Evolutionary conservation across 35 echinoderm and acorn worm genomes (phyloP).

Genomic region (Lytechinus variegatus): DNA sequence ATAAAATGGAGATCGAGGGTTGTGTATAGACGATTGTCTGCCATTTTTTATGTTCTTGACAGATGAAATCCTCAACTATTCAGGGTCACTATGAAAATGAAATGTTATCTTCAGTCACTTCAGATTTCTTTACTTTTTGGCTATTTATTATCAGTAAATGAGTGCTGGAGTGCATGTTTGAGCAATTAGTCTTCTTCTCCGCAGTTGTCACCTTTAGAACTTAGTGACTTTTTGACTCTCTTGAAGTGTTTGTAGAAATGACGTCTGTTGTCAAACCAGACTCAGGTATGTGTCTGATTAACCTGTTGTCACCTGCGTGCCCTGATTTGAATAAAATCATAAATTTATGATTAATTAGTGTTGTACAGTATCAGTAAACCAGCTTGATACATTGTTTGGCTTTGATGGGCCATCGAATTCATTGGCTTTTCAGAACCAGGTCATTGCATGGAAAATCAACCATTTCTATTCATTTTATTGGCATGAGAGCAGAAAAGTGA

Average conservation of each 20-base stretch:
- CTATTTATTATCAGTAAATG: slow-evolving; percentile 4
- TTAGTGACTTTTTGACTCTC: neutral
- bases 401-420: no score
- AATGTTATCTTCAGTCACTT: neutral
- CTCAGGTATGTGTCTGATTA: neutral
- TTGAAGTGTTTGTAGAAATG: neutral
- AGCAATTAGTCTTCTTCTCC: neutral
- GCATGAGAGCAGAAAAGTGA: no score
- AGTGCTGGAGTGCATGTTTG: neutral
- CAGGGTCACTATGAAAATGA: neutral
- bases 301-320: neutral
- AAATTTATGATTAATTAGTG: neutral
- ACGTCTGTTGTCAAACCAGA: neutral
- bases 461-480: no score
- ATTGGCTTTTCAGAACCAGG: no score
- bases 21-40: no score
- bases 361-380: neutral
- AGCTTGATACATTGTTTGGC: neutral
- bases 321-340: neutral
- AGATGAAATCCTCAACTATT: neutral
- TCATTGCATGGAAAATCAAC: no score
- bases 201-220: neutral
- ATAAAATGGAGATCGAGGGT: no score
- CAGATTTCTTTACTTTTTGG: neutral
- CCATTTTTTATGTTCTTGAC: no score